Evolutionary conservation across 2,888 invertebrate genomes (phyloP).

Genomic region (Andrena dorsata): DNA sequence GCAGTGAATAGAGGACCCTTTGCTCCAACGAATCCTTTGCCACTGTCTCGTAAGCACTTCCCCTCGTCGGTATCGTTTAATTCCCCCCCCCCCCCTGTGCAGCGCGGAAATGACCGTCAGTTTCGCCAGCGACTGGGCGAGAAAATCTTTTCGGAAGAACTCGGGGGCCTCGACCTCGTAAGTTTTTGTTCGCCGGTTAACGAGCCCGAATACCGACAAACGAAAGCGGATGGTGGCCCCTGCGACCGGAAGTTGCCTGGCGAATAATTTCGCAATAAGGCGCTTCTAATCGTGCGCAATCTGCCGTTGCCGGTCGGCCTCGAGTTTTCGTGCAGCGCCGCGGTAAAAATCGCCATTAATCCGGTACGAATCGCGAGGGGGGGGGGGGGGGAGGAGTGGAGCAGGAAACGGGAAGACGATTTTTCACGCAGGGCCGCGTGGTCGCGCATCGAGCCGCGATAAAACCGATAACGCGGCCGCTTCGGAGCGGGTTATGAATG

Average conservation of each 20-base stretch:
- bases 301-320: conserved; percentile 31
- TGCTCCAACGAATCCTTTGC: neutral
- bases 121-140: conserved; percentile 14
- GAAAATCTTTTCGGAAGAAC: conserved; percentile 46
- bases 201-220: conserved; percentile 12
- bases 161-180: conserved; percentile 39
- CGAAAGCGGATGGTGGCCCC: conserved; percentile 21
- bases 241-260: conserved; percentile 61
- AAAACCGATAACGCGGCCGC: conserved; percentile 62
- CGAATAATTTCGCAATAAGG: conserved; percentile 73
- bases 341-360: conserved; percentile 54
- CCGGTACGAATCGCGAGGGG: conserved; percentile 35
- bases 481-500: conserved; percentile 62
- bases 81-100: neutral
- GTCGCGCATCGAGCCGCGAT: conserved; percentile 55
- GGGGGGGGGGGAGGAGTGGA: neutral
- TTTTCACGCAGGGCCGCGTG: conserved; percentile 63
- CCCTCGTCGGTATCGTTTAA: neutral
- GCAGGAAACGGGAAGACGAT: conserved; percentile 65
- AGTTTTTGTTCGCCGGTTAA: conserved; percentile 25
- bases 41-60: neutral
- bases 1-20: neutral
- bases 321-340: conserved; percentile 21
- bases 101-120: conserved; percentile 39
- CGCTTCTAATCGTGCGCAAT: conserved; percentile 64